These are phyloP conservation scores for Camelus dromedarius DNA, from an alignment of 2,113 vertebrate species.

Conservation along the genomic window DNA sequence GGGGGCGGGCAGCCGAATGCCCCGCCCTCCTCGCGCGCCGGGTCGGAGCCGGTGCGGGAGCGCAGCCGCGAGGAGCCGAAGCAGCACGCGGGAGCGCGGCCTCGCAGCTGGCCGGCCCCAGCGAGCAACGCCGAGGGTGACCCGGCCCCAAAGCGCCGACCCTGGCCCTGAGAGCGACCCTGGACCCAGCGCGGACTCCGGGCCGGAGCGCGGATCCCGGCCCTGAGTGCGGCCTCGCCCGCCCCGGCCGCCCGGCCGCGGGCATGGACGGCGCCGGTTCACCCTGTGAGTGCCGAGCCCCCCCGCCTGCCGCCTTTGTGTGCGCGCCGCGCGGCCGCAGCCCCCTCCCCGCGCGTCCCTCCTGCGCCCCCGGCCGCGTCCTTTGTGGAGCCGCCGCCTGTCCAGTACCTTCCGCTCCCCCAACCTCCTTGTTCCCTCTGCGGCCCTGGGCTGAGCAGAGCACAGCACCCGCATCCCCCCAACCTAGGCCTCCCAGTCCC, in stretches of 20 bases:
- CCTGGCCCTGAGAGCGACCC: neutral
- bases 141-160: constrained; percentile 35
- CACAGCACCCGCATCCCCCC: neutral
- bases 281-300: constrained; percentile 81
- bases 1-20: constrained; percentile 48
- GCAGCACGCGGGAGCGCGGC: constrained; percentile 67
- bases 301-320: constrained; percentile 77
- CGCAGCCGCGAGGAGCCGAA: constrained; percentile 53
- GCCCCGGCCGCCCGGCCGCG: constrained; percentile 58
- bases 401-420: neutral
- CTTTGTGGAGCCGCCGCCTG: constrained; percentile 69
- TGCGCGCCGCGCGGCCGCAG: constrained; percentile 75
- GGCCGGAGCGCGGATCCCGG: neutral
- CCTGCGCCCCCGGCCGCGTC: constrained; percentile 53
- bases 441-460: neutral
- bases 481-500: neutral
- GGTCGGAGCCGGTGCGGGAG: constrained; percentile 65
- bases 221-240: neutral
- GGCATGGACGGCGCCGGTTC: constrained; percentile 76
- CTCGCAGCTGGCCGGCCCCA: constrained; percentile 1
- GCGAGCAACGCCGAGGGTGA: neutral
- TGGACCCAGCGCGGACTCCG: neutral
- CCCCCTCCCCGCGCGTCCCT: constrained; percentile 66
- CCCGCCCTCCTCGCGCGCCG: constrained; percentile 72
- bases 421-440: neutral